phyloP scores from a whole-genome alignment of 1,140 invertebrate species.

The Drosophila lini region DNA sequence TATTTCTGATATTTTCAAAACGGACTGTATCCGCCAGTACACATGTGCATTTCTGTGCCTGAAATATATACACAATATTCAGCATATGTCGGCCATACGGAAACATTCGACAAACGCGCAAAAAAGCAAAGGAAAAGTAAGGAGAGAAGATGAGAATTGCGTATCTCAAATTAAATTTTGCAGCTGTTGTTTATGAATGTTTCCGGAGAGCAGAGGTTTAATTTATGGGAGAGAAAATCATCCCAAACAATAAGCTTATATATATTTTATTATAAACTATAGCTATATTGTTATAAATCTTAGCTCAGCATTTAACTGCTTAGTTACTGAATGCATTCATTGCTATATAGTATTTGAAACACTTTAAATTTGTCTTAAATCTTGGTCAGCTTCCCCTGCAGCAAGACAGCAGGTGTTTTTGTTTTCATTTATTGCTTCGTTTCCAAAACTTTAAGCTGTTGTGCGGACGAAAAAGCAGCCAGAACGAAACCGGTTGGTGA shows the following conservation, averaged over 20 bases:
- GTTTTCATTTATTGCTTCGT: slow-evolving; percentile 21
- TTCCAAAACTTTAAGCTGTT: slow-evolving; percentile 27
- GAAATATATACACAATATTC: slow-evolving; percentile 6
- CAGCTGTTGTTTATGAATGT: slow-evolving; percentile 42
- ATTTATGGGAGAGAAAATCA: not conserved
- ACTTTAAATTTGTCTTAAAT: slow-evolving; percentile 10
- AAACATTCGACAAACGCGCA: slow-evolving; percentile 12
- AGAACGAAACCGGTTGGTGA: slow-evolving; percentile 44
- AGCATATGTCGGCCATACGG: slow-evolving; percentile 39
- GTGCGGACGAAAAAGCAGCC: slow-evolving; percentile 1
- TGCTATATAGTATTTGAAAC: slow-evolving; percentile 6
- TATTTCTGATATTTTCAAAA: not conserved
- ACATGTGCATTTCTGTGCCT: not conserved
- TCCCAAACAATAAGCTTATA: not conserved
- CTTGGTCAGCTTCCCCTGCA: slow-evolving; percentile 19
- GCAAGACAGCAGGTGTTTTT: slow-evolving; percentile 46
- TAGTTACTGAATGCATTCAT: slow-evolving; percentile 1
- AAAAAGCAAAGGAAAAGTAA: slow-evolving; percentile 9
- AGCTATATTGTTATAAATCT: not conserved
- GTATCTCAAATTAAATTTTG: slow-evolving; percentile 42
- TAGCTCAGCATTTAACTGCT: not conserved
- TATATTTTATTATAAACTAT: no score
- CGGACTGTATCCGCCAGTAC: slow-evolving; percentile 12
- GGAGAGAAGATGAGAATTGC: slow-evolving; percentile 14
- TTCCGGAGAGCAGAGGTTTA: not conserved